Conservation (phyloP, 2,113 vertebrate species). For the Mustela lutreola region DNA sequence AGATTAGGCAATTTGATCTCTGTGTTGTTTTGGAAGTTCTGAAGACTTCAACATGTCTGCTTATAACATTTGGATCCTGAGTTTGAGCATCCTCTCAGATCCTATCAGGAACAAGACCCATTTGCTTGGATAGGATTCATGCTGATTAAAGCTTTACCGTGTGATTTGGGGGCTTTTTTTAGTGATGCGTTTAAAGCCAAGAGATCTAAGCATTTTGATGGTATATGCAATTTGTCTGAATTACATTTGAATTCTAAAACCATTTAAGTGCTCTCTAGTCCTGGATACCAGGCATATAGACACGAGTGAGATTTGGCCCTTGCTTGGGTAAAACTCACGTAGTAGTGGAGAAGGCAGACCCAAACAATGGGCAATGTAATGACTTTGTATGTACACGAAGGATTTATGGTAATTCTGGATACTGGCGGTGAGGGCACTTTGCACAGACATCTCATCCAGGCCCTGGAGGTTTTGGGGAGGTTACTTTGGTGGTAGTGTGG, state of each 20-base stretch:
- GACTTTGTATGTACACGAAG: conserved; percentile 3
- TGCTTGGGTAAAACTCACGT: background rate
- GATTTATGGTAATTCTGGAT: background rate
- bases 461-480: background rate
- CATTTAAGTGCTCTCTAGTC: conserved; percentile 19
- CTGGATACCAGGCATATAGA: background rate
- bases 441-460: background rate
- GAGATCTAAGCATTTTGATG: background rate
- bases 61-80: conserved; percentile 47
- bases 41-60: background rate
- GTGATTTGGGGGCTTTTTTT: background rate
- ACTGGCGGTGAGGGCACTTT: background rate
- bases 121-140: conserved; percentile 30
- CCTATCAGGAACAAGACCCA: background rate
- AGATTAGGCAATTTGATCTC: conserved; percentile 10
- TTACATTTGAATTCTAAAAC: conserved; percentile 32
- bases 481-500: background rate
- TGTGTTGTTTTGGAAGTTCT: conserved; percentile 35
- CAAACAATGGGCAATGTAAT: background rate
- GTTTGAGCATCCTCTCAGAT: conserved; percentile 35
- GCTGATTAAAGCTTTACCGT: conserved; percentile 24
- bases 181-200: conserved; percentile 20
- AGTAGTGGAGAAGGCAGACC: background rate
- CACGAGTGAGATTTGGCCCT: background rate
- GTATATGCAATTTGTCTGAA: conserved; percentile 10